Percentiles rank a stretch among this genome's conserved stretches.
Conservation (phyloP, 2,888 invertebrate genomes). For the Tetranychus truncatus region DNA sequence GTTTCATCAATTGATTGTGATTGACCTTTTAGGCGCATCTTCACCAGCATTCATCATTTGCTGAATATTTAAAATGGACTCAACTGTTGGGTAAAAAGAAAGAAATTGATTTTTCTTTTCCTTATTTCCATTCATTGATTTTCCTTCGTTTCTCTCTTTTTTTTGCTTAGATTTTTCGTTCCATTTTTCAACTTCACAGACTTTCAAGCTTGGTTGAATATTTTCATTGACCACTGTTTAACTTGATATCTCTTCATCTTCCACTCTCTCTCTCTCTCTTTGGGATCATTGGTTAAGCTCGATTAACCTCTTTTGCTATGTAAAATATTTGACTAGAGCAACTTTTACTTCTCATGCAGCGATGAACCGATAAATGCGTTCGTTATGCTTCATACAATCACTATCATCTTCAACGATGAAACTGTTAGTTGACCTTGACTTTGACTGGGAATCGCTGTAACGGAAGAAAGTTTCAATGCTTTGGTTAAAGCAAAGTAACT, state of each 20-base stretch:
- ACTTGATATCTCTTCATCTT: not conserved
- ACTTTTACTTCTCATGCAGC: not conserved
- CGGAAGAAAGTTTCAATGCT: not conserved
- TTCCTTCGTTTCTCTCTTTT: not conserved
- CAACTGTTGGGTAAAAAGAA: constrained; percentile 45
- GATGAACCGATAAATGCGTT: not conserved
- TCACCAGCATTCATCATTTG: too few species aligned
- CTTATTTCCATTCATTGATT: too few species aligned
- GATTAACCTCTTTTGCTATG: not conserved
- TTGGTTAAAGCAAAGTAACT: too few species aligned
- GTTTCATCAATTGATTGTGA: too few species aligned
- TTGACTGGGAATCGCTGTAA: not conserved
- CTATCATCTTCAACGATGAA: not conserved
- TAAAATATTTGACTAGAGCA: not conserved
- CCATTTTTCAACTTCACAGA: not conserved
- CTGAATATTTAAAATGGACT: too few species aligned
- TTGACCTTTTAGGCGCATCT: too few species aligned
- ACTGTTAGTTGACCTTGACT: not conserved
- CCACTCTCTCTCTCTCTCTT: not conserved
- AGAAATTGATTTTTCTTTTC: not conserved
- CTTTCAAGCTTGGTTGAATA: not conserved
- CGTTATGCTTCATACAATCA: not conserved
- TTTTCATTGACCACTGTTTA: not conserved
- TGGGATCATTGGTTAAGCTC: not conserved
- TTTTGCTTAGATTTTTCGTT: not conserved